These are phyloP conservation scores for Forbesichthys agassizii DNA, from an alignment of 2,113 vertebrate species.

Conservation along the genomic window DNA sequence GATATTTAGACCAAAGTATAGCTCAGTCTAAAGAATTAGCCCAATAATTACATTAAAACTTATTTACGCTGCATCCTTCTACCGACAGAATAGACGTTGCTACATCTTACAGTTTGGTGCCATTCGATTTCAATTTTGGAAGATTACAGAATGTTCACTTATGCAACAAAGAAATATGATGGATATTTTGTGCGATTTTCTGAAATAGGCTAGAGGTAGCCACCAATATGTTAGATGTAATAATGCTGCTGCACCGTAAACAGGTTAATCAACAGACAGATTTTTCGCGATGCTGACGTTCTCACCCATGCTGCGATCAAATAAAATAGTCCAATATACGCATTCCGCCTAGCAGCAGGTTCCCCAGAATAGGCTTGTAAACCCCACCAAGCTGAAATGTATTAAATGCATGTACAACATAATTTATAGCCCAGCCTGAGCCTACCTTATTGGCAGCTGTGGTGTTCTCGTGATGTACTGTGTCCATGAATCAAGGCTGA, in stretches of 20 bases:
- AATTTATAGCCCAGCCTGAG: neutral
- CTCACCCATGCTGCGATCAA: slow-evolving; percentile 45
- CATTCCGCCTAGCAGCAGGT: slow-evolving; percentile 43
- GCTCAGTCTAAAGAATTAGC: neutral
- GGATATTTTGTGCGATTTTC: slow-evolving; percentile 1
- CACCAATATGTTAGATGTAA: neutral
- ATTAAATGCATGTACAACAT: neutral
- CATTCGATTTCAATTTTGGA: neutral
- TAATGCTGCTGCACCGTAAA: slow-evolving; percentile 31
- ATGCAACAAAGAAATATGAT: neutral
- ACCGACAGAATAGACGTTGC: neutral
- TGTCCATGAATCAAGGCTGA: slow-evolving; percentile 26
- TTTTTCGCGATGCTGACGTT: slow-evolving; percentile 48
- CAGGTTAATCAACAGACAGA: slow-evolving; percentile 29
- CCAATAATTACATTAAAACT: neutral
- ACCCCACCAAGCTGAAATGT: neutral
- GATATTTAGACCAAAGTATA: slow-evolving; percentile 4
- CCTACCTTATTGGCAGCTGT: slow-evolving; percentile 57
- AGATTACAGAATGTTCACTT: slow-evolving; percentile 1
- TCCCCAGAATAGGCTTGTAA: neutral
- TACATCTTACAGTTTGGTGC: neutral
- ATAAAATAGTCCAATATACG: slow-evolving; percentile 22
- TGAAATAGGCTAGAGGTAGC: too few relatives aligned
- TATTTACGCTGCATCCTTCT: neutral
- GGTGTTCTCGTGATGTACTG: slow-evolving; percentile 44